Base-by-base conservation (phyloP, 2,888 invertebrate species). In the Mythimna loreyi region DNA sequence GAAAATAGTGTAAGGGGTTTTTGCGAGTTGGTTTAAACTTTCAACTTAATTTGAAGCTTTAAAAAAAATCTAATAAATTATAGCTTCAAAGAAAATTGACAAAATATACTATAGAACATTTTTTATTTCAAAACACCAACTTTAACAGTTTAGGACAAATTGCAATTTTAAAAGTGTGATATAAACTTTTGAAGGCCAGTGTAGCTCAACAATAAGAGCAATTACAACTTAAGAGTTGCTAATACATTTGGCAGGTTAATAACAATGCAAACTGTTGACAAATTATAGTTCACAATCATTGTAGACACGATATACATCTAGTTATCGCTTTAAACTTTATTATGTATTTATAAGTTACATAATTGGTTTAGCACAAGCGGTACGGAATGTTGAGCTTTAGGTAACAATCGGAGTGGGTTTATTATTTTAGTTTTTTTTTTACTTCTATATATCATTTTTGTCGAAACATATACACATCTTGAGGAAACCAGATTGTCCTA, bases 191-290 rank as follows among this genome's bases (percentile, higher is more conserved):
- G 43, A 43, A 43, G 40, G 40, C 40, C 40, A 40, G 40, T 40
- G 30, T 52, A 67, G 60, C 52, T 19, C 28, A 40, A 49, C 36
- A 58, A 69, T 69, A 57, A 28, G 3, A 67, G 21, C 53, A 59
- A 71, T 66, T 66, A 66, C 33, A n/a, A 53, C n/a, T 61, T 65
- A 67, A 19, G 28, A 57, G 55, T 70, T 53, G 58, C 60, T 55
- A 56, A 74, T 62, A 58, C 45, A 52, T 70, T 73, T 63, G 64
- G 53, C 67, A 63, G 52, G 19, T 50, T 65, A 67, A 52, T 79
- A 61, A 47, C 40, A 63, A 59, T 60, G 56, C 23, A 1, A 36
- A 16, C 16, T 11, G 45, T 50, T n/a, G 25, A 28, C 21, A 50
- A 56, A 58, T 64, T 43, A 49, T 56, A 53, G 61, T 62, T 25